These are phyloP conservation scores for Chaetorhynchus papuensis DNA, from an alignment of 2,113 vertebrate genomes.

Conservation along the genomic window DNA sequence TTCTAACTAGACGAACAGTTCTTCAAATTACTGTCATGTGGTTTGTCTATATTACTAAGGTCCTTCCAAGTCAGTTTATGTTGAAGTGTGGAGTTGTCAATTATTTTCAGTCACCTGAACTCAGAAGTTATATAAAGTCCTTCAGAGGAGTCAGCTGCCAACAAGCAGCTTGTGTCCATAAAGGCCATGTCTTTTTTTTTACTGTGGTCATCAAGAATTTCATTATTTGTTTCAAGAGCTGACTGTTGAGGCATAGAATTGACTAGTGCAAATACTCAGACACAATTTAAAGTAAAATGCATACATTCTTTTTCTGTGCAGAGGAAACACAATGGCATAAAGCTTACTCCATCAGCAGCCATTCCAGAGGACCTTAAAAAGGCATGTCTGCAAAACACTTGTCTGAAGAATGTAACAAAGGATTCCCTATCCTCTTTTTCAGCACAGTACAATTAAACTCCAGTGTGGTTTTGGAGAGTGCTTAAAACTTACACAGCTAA, in stretches of 20 bases:
- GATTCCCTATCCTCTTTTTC: background rate
- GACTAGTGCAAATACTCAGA: conserved; percentile 18
- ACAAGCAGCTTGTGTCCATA: background rate
- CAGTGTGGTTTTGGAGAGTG: background rate
- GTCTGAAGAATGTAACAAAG: background rate
- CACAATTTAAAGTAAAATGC: conserved; percentile 7
- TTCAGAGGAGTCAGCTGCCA: background rate
- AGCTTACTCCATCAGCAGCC: background rate
- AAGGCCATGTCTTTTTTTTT: background rate
- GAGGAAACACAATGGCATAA: background rate
- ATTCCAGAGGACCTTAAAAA: background rate
- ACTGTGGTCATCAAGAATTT: background rate
- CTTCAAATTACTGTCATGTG: background rate
- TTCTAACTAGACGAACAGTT: background rate
- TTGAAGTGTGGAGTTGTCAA: conserved; percentile 49
- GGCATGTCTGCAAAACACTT: background rate
- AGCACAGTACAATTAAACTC: background rate
- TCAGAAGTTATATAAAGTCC: background rate
- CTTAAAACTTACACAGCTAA: background rate
- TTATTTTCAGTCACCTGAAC: background rate
- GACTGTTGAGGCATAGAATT: background rate
- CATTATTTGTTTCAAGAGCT: background rate
- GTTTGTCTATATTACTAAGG: background rate
- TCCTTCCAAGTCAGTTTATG: conserved; percentile 34
- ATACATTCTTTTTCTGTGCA: background rate